phyloP scores from a whole-genome alignment of 2,888 invertebrate species.

The Ornithoptera priamus region DNA sequence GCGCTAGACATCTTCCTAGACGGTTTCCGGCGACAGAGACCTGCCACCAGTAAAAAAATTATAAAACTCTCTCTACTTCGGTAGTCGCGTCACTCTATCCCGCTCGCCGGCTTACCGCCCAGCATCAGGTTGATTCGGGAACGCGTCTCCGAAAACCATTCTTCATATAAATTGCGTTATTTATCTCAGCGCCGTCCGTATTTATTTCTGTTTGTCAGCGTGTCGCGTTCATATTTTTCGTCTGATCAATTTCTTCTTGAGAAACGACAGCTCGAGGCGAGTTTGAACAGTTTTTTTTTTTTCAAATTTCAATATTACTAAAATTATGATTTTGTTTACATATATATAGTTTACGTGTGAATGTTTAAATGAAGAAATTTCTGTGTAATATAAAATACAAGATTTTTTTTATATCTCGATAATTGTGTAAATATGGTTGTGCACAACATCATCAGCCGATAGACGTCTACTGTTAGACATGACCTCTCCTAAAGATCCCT shows the following conservation, averaged over 20 bases:
- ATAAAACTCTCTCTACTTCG: not conserved
- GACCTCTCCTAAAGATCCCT: no score
- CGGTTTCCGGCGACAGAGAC: no score
- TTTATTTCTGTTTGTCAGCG: constrained; percentile 36
- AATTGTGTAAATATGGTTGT: no score
- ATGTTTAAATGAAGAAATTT: no score
- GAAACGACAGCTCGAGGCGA: constrained; percentile 25
- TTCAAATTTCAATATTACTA: not conserved
- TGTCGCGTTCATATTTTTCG: constrained; percentile 34
- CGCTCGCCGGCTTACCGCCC: constrained; percentile 7
- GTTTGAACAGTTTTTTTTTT: not conserved
- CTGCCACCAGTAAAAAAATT: no score
- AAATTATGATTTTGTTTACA: no score
- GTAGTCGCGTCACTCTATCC: constrained; percentile 8
- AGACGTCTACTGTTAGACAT: no score
- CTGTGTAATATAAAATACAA: no score
- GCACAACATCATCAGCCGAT: no score
- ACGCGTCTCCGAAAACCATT: constrained; percentile 30
- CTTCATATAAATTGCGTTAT: constrained; percentile 36
- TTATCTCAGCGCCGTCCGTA: constrained; percentile 35
- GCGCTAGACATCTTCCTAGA: no score
- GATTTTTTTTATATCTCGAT: no score
- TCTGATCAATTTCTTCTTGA: constrained; percentile 33
- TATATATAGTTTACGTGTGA: no score
- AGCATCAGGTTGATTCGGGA: constrained; percentile 16